Evolutionary conservation across 2,797 vertebrate genomes (phyloP).

Genomic region (Spinus pinus): DNA sequence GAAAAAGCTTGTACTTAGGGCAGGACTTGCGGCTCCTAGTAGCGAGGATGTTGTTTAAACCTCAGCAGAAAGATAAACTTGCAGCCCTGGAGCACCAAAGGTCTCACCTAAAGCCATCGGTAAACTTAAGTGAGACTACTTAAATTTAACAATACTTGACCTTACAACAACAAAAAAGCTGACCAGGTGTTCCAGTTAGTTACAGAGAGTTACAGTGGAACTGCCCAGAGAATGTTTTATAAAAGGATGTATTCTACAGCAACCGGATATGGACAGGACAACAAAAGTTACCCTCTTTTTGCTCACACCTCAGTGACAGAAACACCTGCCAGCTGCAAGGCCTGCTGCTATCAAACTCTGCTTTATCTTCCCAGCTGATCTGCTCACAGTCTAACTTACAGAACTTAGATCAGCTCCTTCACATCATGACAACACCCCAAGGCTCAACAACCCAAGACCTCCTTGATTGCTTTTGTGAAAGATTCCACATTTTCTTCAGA

Average conservation of each 20-base stretch:
- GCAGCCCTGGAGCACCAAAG: not conserved
- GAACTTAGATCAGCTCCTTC: not conserved
- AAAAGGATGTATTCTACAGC: not conserved
- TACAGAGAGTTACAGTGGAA: not conserved
- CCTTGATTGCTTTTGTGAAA: not conserved
- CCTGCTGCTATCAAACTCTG: not conserved
- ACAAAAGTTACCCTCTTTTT: not conserved
- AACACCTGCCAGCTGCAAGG: not conserved
- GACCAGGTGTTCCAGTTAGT: not conserved
- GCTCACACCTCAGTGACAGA: not conserved
- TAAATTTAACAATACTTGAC: not conserved
- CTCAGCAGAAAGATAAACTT: not conserved
- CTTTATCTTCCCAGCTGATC: not conserved
- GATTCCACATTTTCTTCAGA: not conserved
- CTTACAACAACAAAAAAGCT: not conserved
- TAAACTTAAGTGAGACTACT: not conserved
- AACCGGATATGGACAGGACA: not conserved
- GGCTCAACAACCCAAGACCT: not conserved
- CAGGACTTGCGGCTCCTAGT: not conserved
- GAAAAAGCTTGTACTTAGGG: not conserved
- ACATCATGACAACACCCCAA: not conserved
- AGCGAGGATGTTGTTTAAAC: not conserved
- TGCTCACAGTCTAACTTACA: not conserved
- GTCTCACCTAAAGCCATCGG: not conserved
- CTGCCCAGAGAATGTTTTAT: not conserved